Conservation (phyloP, 1,140 invertebrate species). For the Semibalanus balanoides region DNA sequence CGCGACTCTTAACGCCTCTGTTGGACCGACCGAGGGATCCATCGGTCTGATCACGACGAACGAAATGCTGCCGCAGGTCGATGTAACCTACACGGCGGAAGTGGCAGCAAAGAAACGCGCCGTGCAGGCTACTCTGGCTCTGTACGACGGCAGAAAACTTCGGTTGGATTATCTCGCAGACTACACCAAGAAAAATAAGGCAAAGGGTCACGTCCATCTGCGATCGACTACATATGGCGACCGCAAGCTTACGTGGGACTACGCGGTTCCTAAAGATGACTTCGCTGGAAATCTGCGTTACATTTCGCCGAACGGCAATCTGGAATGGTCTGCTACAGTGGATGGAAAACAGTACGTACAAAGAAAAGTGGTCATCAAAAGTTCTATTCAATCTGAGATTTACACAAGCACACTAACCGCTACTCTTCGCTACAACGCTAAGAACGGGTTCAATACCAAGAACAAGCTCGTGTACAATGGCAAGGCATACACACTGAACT, state of each 20-base stretch:
- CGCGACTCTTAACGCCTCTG: background rate
- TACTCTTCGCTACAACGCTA: background rate
- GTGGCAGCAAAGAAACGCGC: background rate
- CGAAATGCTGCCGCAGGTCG: background rate
- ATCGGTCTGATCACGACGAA: background rate
- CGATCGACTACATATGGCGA: background rate
- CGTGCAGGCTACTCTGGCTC: background rate
- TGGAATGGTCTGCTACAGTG: background rate
- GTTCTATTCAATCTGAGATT: background rate
- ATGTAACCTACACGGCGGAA: background rate
- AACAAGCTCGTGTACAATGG: background rate
- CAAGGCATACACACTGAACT: background rate
- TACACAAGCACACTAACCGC: background rate
- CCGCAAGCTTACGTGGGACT: background rate
- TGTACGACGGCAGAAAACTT: background rate
- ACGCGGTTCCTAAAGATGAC: background rate
- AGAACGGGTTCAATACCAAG: background rate
- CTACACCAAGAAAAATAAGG: background rate
- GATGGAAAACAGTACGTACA: background rate
- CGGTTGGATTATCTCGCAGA: background rate
- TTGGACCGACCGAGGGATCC: background rate
- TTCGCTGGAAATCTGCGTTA: background rate
- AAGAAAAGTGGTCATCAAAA: background rate
- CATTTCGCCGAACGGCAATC: background rate
- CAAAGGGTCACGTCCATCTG: background rate